Evolutionary conservation across 1,140 invertebrate species (phyloP), one percentile per base, ranked within the genome.

Genomic region (Bombus polaris): DNA sequence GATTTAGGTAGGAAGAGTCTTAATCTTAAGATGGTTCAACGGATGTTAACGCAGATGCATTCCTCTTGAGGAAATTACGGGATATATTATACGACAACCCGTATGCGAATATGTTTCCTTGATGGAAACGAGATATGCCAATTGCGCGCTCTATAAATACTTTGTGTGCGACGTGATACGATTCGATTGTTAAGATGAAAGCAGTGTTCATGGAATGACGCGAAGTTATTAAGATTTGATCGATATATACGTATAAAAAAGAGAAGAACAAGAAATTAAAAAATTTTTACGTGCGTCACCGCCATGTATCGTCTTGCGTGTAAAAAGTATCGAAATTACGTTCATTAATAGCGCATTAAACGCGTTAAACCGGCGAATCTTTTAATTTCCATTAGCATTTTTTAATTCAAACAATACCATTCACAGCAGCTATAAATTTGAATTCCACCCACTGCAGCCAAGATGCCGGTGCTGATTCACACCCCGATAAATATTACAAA

Each of bases 121-220:
- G 80, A 81, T 81, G 47, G 37, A 28, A 35, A 28, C 70, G 70
- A 73, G 70, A 73, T 73, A 81, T 13, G 39, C 39, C 25, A 15
- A 71, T 71, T 42, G 10, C 37, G 68, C 5, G 28, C 37, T 62
- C 32, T 25, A 25, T 42, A 59, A 53, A 22, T 73, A 18, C 37
- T n/a, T 32, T 22, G 22, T 1, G 53, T 0, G 44, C 44, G 18
- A 81, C 68, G 47, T 59, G 68, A 44, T 59, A 35, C 47, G 47
- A 71, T 44, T 81, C 53, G 57, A 73, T 81, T 28, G 79, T 73
- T 32, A 4, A 59, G 39, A 15, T 9, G 4, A 5, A 71, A 28
- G 25, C 6, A n/a, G 1, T 15, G 47, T 22, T 5, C 18, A 62
- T n/a, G 28, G 4, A 62, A 62, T 13, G 59, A 62, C 12, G 4